Evolutionary conservation across 2,888 invertebrate genomes (phyloP).

Genomic region (Copidosoma aretas): DNA sequence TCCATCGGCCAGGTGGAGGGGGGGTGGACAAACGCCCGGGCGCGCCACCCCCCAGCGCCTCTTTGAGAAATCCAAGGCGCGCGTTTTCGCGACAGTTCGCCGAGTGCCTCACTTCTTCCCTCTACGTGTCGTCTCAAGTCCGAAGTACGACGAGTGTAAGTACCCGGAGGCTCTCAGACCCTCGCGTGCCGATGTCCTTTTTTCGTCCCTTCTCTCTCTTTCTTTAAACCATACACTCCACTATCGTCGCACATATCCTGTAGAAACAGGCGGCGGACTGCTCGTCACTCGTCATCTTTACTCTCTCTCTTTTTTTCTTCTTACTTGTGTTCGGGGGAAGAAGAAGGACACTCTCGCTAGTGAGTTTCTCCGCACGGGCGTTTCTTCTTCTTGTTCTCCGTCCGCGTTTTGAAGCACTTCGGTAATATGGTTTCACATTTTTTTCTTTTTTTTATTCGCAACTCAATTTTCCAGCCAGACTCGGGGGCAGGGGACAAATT

Average conservation of each 20-base stretch:
- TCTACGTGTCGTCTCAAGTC: neutral
- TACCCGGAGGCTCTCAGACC: no score
- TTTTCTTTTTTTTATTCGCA: neutral
- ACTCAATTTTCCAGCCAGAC: neutral
- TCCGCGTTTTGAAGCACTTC: neutral
- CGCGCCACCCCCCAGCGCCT: no score
- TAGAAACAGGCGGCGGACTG: neutral
- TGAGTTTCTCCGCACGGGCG: no score
- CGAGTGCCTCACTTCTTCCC: no score
- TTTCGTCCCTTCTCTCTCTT: neutral
- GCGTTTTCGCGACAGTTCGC: slow-evolving; percentile 1
- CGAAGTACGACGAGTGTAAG: neutral
- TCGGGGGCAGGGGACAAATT: no score
- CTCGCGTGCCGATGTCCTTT: no score
- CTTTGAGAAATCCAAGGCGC: slow-evolving; percentile 2
- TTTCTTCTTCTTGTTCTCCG: no score
- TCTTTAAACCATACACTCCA: neutral
- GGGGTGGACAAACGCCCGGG: no score
- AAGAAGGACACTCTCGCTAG: no score
- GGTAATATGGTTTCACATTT: neutral
- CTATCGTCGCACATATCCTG: no score
- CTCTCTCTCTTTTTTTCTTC: slow-evolving; percentile 19
- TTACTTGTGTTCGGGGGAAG: slow-evolving; percentile 15
- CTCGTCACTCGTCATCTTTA: slow-evolving; percentile 24
- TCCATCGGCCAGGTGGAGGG: slow-evolving; percentile 19